phyloP scores from a whole-genome alignment of 1,140 invertebrate genomes.

The Geopemphigus sp. region DNA sequence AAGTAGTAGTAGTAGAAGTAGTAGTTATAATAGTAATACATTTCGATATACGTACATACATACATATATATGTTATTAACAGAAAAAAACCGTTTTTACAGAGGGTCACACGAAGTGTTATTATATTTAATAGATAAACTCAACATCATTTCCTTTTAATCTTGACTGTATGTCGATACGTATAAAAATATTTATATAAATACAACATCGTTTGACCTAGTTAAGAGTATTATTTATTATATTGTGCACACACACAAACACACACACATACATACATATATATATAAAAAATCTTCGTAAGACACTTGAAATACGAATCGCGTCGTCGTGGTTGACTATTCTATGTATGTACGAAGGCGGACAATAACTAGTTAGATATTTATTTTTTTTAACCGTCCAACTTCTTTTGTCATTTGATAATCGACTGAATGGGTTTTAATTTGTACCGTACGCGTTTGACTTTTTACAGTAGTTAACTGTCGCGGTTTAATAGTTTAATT shows the following conservation, averaged over 20 bases:
- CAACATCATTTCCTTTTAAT: not conserved
- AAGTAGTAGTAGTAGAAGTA: too few species aligned
- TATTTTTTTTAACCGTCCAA: too few species aligned
- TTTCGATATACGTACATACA: not conserved
- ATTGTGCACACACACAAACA: not conserved
- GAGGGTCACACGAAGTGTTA: not conserved
- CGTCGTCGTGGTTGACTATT: not conserved
- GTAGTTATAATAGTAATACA: too few species aligned
- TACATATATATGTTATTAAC: not conserved
- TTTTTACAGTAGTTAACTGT: too few species aligned
- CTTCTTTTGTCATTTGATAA: too few species aligned
- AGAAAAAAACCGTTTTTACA: constrained; percentile 3
- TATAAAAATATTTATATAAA: not conserved
- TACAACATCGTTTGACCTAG: constrained; percentile 6
- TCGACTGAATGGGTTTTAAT: too few species aligned
- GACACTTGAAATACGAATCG: not conserved
- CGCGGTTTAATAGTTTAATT: too few species aligned
- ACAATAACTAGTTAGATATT: too few species aligned
- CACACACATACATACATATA: too few species aligned
- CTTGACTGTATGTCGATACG: not conserved
- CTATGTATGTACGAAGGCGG: too few species aligned
- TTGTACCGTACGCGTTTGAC: too few species aligned
- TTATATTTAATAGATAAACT: not conserved
- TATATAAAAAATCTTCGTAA: not conserved
- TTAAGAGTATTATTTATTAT: not conserved